Percentiles rank a stretch among this genome's conserved stretches.
phyloP scores from a whole-genome alignment of 2,113 vertebrate genomes.

The Oncorhynchus nerka region DNA sequence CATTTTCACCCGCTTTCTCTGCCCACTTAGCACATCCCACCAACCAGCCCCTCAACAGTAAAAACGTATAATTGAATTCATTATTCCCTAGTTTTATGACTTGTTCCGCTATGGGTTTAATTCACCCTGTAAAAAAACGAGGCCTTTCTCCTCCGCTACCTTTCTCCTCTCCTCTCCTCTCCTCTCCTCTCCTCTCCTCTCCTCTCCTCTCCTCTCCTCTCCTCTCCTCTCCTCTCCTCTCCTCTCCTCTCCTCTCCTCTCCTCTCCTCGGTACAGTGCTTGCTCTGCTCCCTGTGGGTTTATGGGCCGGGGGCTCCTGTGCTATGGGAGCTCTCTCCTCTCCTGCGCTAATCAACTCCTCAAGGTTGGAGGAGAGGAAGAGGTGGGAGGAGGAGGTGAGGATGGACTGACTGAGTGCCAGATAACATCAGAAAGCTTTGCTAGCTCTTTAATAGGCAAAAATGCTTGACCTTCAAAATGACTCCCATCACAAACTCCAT shows the following conservation, averaged over 20 bases:
- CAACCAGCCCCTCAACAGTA: conserved; percentile 71
- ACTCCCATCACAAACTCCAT: conserved; percentile 56
- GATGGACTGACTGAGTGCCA: conserved; percentile 44
- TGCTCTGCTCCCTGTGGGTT: conserved; percentile 42
- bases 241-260: conserved; percentile 18
- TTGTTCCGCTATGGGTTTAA: conserved; percentile 75
- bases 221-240: conserved; percentile 17
- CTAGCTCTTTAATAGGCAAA: conserved; percentile 62
- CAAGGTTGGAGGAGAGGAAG: conserved; percentile 63
- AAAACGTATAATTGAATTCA: conserved; percentile 80
- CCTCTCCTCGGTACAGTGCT: conserved; percentile 1
- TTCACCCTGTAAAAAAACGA: conserved; percentile 77
- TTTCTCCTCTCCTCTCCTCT: too few relatives aligned
- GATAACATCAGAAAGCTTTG: conserved; percentile 42
- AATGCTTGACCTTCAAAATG: conserved; percentile 67
- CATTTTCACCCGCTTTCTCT: conserved; percentile 50
- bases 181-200: too few relatives aligned
- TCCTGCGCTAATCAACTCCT: conserved; percentile 70
- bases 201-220: background rate
- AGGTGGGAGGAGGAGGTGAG: conserved; percentile 42
- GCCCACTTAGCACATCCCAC: conserved; percentile 76
- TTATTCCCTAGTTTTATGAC: conserved; percentile 78
- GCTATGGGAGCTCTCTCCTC: conserved; percentile 64
- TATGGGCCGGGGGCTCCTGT: conserved; percentile 58
- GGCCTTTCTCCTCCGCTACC: conserved; percentile 47